Evolutionary conservation across 2,113 vertebrate genomes (phyloP).

Genomic region (Miniopterus natalensis): DNA sequence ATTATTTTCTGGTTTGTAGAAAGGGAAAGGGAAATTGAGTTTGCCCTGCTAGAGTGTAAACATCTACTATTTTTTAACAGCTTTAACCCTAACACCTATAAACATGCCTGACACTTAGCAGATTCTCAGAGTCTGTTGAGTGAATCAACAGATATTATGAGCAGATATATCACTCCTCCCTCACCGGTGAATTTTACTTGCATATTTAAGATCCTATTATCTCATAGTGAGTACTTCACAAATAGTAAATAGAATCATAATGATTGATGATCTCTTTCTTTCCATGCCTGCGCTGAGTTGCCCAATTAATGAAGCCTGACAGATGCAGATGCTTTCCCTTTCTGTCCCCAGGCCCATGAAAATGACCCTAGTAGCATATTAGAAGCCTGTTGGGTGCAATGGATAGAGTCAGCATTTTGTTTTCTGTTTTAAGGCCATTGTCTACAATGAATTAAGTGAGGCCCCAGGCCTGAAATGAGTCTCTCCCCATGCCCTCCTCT

Average conservation of each 20-base stretch:
- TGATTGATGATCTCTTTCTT: neutral
- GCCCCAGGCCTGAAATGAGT: neutral
- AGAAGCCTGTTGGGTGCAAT: neutral
- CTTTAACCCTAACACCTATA: neutral
- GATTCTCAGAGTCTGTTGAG: neutral
- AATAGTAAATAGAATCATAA: neutral
- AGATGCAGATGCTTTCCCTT: neutral
- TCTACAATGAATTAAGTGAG: neutral
- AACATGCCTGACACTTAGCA: neutral
- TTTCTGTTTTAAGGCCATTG: neutral
- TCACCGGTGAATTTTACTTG: neutral
- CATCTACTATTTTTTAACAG: neutral
- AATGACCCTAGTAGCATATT: neutral
- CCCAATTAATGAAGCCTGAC: neutral
- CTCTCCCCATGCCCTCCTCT: neutral
- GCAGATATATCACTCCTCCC: neutral
- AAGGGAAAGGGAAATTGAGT: neutral
- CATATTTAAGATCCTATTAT: neutral
- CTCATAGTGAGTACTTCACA: neutral
- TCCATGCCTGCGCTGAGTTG: neutral
- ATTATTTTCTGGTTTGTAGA: neutral
- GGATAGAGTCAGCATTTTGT: neutral
- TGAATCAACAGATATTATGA: neutral
- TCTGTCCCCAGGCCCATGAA: neutral
- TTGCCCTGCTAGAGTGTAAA: neutral